A percentile compares a stretch with the other conserved stretches of the same genome.
Evolutionary conservation across 2,888 invertebrate species (phyloP).

Genomic region (Lasiommata megera): DNA sequence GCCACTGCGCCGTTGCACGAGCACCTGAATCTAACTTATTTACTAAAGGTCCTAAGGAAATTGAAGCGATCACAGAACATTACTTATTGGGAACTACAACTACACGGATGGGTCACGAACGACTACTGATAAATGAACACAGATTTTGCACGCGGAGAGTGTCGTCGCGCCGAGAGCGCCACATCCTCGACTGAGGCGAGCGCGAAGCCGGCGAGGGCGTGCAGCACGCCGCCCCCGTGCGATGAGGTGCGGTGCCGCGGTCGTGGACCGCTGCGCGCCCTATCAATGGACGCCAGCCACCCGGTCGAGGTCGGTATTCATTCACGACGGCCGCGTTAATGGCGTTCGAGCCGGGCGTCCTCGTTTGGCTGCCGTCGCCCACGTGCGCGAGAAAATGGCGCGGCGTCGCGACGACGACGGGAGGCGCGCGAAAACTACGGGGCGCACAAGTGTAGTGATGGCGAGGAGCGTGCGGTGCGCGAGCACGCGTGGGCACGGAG

Average conservation of each 20-base stretch:
- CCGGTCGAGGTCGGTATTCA: constrained; percentile 76
- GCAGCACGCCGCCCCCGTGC: constrained; percentile 67
- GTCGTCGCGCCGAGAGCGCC: constrained; percentile 75
- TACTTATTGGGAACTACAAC: constrained; percentile 56
- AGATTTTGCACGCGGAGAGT: constrained; percentile 68
- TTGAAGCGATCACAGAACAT: constrained; percentile 77
- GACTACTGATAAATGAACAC: constrained; percentile 78
- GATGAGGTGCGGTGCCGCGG: constrained; percentile 57
- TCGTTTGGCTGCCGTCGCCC: constrained; percentile 69
- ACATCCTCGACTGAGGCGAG: constrained; percentile 82
- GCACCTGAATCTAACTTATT: constrained; percentile 47
- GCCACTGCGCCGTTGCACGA: constrained; percentile 39
- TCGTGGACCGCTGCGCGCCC: constrained; percentile 74
- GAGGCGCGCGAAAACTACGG: constrained; percentile 78
- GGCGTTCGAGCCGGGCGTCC: constrained; percentile 70
- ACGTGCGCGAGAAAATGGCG: constrained; percentile 81
- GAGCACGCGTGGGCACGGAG: constrained; percentile 59
- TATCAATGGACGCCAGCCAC: constrained; percentile 73
- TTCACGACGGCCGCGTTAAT: constrained; percentile 78
- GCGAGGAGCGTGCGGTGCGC: constrained; percentile 50
- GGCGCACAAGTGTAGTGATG: constrained; percentile 69
- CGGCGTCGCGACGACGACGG: constrained; percentile 73
- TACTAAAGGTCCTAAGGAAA: constrained; percentile 54
- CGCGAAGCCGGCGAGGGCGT: constrained; percentile 75
- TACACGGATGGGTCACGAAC: constrained; percentile 52